phyloP scores from a whole-genome alignment of 2,888 invertebrate species.

The Heliconius hortense region DNA sequence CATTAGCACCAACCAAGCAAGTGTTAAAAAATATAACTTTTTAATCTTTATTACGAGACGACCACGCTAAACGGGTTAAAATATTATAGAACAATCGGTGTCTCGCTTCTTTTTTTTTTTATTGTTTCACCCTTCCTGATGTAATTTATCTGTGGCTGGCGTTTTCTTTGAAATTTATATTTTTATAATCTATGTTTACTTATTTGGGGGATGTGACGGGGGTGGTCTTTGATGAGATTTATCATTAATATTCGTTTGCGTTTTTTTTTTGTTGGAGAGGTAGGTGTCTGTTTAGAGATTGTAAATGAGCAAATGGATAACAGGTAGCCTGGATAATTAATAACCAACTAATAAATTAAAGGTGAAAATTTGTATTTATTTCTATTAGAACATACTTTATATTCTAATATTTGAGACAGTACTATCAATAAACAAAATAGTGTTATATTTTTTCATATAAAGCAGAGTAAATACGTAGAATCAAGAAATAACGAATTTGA shows the following conservation, averaged over 20 bases:
- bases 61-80: conserved; percentile 80
- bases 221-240: conserved; percentile 54
- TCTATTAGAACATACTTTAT: no score
- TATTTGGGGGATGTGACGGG: conserved; percentile 63
- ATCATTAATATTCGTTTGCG: conserved; percentile 53
- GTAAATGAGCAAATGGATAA: not conserved
- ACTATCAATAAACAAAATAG: no score
- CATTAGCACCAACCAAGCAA: conserved; percentile 75
- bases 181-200: conserved; percentile 66
- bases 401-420: no score
- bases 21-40: conserved; percentile 83
- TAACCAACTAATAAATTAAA: not conserved
- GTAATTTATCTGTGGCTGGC: conserved; percentile 72
- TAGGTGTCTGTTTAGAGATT: conserved; percentile 27
- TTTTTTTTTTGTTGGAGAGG: conserved; percentile 41
- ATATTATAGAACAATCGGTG: conserved; percentile 76
- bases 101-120: conserved; percentile 63
- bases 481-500: no score
- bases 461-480: no score
- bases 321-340: not conserved
- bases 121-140: conserved; percentile 69
- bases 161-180: conserved; percentile 59
- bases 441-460: no score
- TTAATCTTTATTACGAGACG: conserved; percentile 81
- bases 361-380: no score